A percentile compares a stretch with the other conserved stretches of the same genome.
Conservation (phyloP, 2,113 vertebrate genomes). For the Sinocyclocheilus anshuiensis region DNA sequence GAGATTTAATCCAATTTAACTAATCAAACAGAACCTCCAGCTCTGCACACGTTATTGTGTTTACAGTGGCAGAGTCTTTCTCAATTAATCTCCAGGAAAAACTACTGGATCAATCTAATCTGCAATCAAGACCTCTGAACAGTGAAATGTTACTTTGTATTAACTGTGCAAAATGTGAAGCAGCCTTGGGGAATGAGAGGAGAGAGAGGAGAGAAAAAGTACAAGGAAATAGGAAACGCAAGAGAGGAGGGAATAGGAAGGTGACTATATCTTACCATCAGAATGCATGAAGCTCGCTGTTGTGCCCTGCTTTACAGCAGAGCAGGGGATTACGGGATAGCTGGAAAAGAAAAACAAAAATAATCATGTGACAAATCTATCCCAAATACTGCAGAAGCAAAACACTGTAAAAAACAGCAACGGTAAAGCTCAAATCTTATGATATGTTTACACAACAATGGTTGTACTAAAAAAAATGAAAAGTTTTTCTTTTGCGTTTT, state of each 20-base stretch:
- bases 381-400: background rate
- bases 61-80: no score
- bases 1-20: background rate
- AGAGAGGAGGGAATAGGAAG: background rate
- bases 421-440: background rate
- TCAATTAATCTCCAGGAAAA: no score
- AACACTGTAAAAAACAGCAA: background rate
- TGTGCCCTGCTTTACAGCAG: conserved; percentile 26
- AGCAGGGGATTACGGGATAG: conserved; percentile 12
- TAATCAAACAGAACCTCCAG: no score
- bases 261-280: conserved; percentile 42
- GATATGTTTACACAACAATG: no score
- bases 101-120: no score
- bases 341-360: conserved; percentile 11
- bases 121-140: conserved; percentile 54
- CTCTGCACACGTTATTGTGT: no score
- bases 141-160: conserved; percentile 15
- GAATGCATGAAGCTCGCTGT: conserved; percentile 9
- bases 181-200: background rate
- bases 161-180: background rate
- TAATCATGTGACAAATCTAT: background rate
- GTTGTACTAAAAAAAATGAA: no score
- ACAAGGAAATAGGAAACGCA: background rate
- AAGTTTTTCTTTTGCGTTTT: no score
- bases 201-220: background rate